A percentile compares a stretch with the other conserved stretches of the same genome.
Conservation (phyloP, 2,797 vertebrate genomes). For the Thalassophryne amazonica region DNA sequence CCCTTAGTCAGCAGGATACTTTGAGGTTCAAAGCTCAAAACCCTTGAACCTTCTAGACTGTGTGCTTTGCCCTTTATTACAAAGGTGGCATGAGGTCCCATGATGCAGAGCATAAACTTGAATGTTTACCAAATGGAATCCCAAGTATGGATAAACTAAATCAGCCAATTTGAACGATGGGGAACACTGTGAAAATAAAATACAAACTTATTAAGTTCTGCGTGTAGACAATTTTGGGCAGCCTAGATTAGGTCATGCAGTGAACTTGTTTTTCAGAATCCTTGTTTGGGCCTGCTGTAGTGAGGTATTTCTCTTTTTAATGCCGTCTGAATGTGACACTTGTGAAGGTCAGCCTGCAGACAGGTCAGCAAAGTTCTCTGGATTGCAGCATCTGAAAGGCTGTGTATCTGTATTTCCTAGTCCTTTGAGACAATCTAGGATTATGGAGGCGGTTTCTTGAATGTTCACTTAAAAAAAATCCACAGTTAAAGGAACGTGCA, state of each 20-base stretch:
- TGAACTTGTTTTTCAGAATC: slow-evolving; percentile 26
- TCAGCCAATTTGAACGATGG: slow-evolving; percentile 4
- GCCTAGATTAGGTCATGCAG: neutral
- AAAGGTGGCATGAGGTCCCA: slow-evolving; percentile 9
- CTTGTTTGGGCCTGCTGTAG: slow-evolving; percentile 20
- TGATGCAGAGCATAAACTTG: slow-evolving; percentile 13
- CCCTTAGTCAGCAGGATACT: slow-evolving; percentile 46
- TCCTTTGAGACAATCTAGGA: slow-evolving; percentile 32
- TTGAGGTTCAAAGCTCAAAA: slow-evolving; percentile 58
- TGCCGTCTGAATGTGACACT: slow-evolving; percentile 68
- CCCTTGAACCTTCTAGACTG: slow-evolving; percentile 1
- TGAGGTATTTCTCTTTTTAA: slow-evolving; percentile 46
- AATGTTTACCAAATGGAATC: neutral
- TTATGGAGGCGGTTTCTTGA: slow-evolving; percentile 18
- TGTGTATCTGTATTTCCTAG: slow-evolving; percentile 52
- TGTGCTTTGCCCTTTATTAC: slow-evolving; percentile 23
- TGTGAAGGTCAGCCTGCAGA: slow-evolving; percentile 82
- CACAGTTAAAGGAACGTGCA: neutral
- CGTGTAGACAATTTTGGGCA: neutral
- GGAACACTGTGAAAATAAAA: neutral
- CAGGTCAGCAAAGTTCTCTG: slow-evolving; percentile 58
- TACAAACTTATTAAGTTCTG: no score
- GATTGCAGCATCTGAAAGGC: slow-evolving; percentile 53
- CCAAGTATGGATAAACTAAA: neutral
- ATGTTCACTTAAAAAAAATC: slow-evolving; percentile 3